Evolutionary conservation across 2,113 vertebrate genomes (phyloP).

Genomic region (Oryzias melastigma): DNA sequence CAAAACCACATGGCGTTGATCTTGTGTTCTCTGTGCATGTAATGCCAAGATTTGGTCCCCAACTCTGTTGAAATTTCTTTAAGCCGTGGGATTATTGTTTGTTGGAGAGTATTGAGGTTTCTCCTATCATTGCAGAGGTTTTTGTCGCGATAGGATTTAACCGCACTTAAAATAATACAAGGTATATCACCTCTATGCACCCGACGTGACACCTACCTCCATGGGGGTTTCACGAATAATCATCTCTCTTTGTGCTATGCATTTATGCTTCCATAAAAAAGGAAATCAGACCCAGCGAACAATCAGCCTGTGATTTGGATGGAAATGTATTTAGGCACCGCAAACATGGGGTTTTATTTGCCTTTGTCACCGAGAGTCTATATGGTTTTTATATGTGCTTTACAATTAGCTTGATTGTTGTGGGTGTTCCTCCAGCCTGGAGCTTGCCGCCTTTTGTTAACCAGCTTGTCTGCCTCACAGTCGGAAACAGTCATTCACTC

Average conservation of each 20-base stretch:
- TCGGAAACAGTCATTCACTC: slow-evolving; percentile 72
- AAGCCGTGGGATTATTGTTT: slow-evolving; percentile 52
- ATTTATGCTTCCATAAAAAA: too few species aligned
- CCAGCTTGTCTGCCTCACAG: slow-evolving; percentile 59
- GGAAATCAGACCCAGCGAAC: too few species aligned
- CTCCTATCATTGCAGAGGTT: slow-evolving; percentile 1
- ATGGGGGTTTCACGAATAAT: too few species aligned
- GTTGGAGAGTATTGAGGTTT: slow-evolving; percentile 3
- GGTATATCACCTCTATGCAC: too few species aligned
- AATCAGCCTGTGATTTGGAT: slow-evolving; percentile 25
- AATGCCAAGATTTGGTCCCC: slow-evolving; percentile 52
- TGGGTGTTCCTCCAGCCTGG: slow-evolving; percentile 59
- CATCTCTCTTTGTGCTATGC: too few species aligned
- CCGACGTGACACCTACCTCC: too few species aligned
- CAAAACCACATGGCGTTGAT: slow-evolving; percentile 62
- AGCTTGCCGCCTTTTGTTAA: slow-evolving; percentile 67
- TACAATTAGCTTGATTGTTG: slow-evolving; percentile 62
- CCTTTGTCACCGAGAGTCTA: too few species aligned
- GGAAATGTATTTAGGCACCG: slow-evolving; percentile 24
- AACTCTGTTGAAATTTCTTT: slow-evolving; percentile 25
- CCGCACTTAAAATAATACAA: slow-evolving; percentile 11
- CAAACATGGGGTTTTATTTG: too few species aligned
- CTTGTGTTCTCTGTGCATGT: slow-evolving; percentile 50
- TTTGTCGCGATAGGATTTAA: not conserved
- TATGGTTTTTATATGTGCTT: slow-evolving; percentile 16